Evolutionary conservation across 1,140 invertebrate genomes (phyloP).

Genomic region (Catajapyx aquilonaris): DNA sequence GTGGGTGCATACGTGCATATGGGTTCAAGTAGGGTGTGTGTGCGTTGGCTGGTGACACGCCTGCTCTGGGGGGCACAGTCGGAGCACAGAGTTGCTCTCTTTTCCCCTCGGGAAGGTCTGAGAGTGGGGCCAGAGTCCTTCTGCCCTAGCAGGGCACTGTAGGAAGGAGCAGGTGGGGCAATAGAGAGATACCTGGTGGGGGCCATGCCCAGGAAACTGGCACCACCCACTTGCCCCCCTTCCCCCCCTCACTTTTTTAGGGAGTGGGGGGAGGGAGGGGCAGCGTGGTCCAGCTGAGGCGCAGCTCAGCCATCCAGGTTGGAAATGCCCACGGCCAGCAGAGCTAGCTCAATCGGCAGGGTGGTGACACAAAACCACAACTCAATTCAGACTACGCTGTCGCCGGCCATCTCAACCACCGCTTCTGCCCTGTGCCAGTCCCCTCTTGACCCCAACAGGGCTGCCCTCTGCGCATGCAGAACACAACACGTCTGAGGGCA

Average conservation of each 20-base stretch:
- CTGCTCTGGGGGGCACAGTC: background rate
- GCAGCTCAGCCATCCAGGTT: background rate
- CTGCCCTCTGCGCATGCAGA: too few relatives aligned
- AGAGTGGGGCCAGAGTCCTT: background rate
- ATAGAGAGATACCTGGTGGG: background rate
- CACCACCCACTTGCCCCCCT: background rate
- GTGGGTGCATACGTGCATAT: too few relatives aligned
- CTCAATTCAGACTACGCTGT: background rate
- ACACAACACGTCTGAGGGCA: too few relatives aligned
- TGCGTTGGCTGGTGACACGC: background rate
- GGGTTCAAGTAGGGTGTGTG: too few relatives aligned
- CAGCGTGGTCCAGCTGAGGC: background rate
- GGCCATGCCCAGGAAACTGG: background rate
- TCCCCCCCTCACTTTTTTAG: too few relatives aligned
- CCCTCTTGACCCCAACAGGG: too few relatives aligned
- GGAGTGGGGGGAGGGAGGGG: too few relatives aligned
- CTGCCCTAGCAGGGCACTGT: background rate
- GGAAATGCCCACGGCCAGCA: background rate
- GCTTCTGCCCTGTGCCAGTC: too few relatives aligned
- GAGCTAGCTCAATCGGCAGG: background rate
- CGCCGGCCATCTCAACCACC: background rate
- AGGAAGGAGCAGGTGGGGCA: background rate
- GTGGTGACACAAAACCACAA: background rate
- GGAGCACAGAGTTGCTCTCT: background rate
- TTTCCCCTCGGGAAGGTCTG: background rate